phyloP scores from a whole-genome alignment of 2,797 vertebrate genomes.

The Clarias platycephalus region DNA sequence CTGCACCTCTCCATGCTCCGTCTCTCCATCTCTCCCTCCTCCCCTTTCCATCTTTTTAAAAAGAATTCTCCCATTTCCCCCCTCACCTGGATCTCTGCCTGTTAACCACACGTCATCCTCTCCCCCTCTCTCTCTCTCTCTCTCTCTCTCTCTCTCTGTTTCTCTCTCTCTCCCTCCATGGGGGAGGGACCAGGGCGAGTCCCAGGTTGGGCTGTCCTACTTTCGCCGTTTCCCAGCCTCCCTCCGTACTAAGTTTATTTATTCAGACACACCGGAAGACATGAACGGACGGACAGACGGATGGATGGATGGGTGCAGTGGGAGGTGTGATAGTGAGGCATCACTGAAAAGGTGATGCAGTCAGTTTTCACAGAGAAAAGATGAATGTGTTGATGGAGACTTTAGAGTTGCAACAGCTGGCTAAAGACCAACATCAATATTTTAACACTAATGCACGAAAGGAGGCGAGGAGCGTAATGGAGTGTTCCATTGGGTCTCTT shows the following conservation, averaged over 20 bases:
- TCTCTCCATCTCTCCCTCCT: neutral
- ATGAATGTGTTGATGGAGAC: neutral
- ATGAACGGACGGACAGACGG: constrained; percentile 63
- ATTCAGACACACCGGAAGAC: constrained; percentile 63
- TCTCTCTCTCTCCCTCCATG: neutral
- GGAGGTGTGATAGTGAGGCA: neutral
- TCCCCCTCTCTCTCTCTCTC: neutral
- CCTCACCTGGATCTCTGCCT: constrained; percentile 21
- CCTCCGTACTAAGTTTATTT: constrained; percentile 61
- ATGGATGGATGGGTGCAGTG: constrained; percentile 17
- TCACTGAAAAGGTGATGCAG: neutral
- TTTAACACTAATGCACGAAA: neutral
- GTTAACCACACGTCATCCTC: neutral
- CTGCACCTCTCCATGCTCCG: constrained; percentile 15
- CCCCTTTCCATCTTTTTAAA: constrained; percentile 20
- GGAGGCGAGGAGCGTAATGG: neutral
- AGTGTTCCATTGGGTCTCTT: neutral
- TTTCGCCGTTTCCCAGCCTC: constrained; percentile 43
- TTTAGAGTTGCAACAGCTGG: constrained; percentile 4
- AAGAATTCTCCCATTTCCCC: constrained; percentile 22
- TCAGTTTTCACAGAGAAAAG: neutral
- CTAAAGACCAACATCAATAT: neutral
- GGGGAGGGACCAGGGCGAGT: constrained; percentile 35
- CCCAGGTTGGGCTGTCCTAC: constrained; percentile 55
- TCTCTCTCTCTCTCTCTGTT: neutral